A percentile compares a stretch with the other conserved stretches of the same genome.
These are phyloP conservation scores for Sylvia borin DNA, from an alignment of 2,797 vertebrate genomes.

Conservation along the genomic window DNA sequence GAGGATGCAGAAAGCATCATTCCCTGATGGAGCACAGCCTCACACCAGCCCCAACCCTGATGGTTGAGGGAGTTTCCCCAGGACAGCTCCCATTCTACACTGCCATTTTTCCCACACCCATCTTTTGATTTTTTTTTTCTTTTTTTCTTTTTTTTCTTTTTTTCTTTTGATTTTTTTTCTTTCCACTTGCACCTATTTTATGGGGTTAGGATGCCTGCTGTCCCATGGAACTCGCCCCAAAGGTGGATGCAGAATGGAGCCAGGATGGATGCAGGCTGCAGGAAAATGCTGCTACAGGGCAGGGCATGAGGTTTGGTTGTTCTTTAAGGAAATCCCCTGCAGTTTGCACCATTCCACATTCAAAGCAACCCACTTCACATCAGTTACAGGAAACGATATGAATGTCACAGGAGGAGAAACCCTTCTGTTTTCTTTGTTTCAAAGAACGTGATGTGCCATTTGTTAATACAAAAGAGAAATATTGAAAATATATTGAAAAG, in stretches of 20 bases:
- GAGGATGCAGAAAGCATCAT: neutral
- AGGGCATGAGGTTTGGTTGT: constrained; percentile 73
- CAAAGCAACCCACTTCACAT: constrained; percentile 78
- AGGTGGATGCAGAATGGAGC: neutral
- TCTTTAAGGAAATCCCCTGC: constrained; percentile 76
- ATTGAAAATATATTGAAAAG: constrained; percentile 99
- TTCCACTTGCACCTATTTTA: neutral
- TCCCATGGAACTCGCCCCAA: neutral
- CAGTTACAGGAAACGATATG: constrained; percentile 87
- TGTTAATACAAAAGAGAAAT: constrained; percentile 99
- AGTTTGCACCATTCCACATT: constrained; percentile 79
- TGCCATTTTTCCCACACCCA: neutral
- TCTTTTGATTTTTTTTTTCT: neutral
- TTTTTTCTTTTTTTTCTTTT: rapidly evolving
- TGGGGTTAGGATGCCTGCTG: neutral
- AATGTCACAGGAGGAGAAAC: constrained; percentile 93
- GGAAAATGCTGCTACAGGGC: neutral
- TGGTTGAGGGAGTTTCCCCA: neutral
- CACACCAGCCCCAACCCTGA: neutral
- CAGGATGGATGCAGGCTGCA: neutral
- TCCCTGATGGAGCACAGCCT: neutral
- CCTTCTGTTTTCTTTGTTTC: constrained; percentile 97
- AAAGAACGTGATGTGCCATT: constrained; percentile 99
- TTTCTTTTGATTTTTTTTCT: rapidly evolving
- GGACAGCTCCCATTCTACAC: neutral